These are phyloP conservation scores for Rhyacichthys aspro DNA, from an alignment of 2,797 vertebrate genomes.

Conservation along the genomic window DNA sequence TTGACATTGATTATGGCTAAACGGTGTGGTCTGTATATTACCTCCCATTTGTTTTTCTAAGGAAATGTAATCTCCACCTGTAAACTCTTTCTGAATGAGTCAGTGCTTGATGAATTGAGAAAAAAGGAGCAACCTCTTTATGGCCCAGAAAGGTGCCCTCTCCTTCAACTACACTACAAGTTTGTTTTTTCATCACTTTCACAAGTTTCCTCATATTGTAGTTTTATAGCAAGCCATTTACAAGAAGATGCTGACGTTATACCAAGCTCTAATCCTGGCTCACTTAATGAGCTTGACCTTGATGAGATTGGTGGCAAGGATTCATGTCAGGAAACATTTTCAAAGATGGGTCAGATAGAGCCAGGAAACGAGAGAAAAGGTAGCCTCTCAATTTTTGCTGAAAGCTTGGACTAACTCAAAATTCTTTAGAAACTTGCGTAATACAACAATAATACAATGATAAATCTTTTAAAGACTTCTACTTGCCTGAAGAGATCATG, in stretches of 20 bases:
- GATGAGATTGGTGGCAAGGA: conserved; percentile 35
- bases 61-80: conserved; percentile 64
- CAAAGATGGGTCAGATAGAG: conserved; percentile 37
- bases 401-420: background rate
- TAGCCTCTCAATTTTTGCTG: conserved; percentile 8
- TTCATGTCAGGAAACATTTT: conserved; percentile 68
- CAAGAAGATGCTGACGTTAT: conserved; percentile 43
- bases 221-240: conserved; percentile 46
- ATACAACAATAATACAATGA: background rate
- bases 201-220: conserved; percentile 36
- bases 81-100: conserved; percentile 60
- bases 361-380: conserved; percentile 29
- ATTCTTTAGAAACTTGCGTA: background rate
- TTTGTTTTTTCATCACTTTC: background rate
- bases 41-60: conserved; percentile 25
- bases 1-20: background rate
- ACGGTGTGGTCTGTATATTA: background rate
- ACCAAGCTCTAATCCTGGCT: conserved; percentile 72
- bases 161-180: background rate
- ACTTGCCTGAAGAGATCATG: conserved; percentile 81
- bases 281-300: conserved; percentile 37
- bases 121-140: conserved; percentile 17
- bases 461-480: conserved; percentile 75
- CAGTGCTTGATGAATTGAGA: conserved; percentile 61
- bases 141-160: conserved; percentile 70